Evolutionary conservation across 2,113 vertebrate genomes (phyloP), one percentile per base, ranked within the genome.

Genomic region (Hypomesus transpacificus): DNA sequence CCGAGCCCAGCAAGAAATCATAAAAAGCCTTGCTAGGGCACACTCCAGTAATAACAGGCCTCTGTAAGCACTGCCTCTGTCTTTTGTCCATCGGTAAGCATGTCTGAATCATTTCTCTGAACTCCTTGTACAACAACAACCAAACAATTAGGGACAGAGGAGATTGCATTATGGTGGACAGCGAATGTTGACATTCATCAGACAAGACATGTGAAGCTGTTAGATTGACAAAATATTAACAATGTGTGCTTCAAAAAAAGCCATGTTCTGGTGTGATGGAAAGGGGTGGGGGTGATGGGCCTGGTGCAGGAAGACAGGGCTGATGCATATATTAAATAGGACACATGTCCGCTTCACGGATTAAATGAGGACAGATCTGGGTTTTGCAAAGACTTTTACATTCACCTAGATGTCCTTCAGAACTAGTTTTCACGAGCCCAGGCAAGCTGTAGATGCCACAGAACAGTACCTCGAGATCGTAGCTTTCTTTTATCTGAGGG

Each of bases 401-500:
- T 84, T 85, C 82, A 76, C 79, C 79, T 72, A 66, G 54, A 69
- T 34, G 79, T 82, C 87, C 79, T 85, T 87, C 76, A 75, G 20
- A 54, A 79, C 77, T 69, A 64, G 39, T 67, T 2, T 1, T 0
- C 53, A 71, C 34, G 69, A 31, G 71, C 46, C 26, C 4, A 7
- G 70, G 66, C 1, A 22, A 60, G 39, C 39, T 46, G 39, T 46
- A 82, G 72, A 72, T 71, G 76, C 63, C 57, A 21, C 67, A 14
- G 76, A 77, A 66, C 72, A 68, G 76, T 61, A 74, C 86, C 76
- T 76, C 66, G 53, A 82, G 77, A 86, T 80, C 51, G 53, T 16
- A 73, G 69, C 57, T 60, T 17, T 71, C 68, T 73, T 84, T 78
- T 73, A 71, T 81, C 78, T 72, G 78, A 60, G 63, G 7, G 60